Percentiles rank a stretch among this genome's conserved stretches.
These are phyloP conservation scores for Papio anubis DNA, from an alignment of 2,113 vertebrate genomes.

Conservation along the genomic window DNA sequence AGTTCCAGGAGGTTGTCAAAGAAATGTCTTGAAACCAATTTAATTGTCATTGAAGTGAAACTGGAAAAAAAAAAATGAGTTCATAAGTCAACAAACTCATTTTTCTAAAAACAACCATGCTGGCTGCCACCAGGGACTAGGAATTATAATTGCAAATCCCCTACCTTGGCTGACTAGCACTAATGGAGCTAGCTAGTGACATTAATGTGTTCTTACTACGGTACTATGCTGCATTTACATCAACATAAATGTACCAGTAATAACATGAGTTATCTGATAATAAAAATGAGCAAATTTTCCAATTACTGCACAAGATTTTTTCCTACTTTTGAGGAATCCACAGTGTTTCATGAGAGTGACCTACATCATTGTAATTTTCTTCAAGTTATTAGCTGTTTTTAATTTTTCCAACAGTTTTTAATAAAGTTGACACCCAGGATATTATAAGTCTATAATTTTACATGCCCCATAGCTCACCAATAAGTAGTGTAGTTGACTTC, in stretches of 20 bases:
- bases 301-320: background rate
- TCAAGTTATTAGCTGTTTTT: background rate
- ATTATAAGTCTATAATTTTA: background rate
- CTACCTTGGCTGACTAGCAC: background rate
- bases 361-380: background rate
- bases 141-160: constrained; percentile 14
- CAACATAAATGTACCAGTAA: background rate
- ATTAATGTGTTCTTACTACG: background rate
- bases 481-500: background rate
- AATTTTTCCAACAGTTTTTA: background rate
- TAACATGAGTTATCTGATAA: background rate
- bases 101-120: background rate
- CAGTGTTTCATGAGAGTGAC: background rate
- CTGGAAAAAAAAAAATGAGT: background rate
- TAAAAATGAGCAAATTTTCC: background rate
- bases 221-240: background rate
- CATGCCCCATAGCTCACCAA: background rate
- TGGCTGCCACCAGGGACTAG: background rate
- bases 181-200: background rate
- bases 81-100: constrained; percentile 1
- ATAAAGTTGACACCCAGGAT: background rate
- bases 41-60: background rate
- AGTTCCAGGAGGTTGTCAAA: background rate
- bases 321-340: background rate
- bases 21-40: background rate